Evolutionary conservation across 2,888 invertebrate species (phyloP), one percentile per base, ranked within the genome.

Genomic region (Leucozona laternaria): DNA sequence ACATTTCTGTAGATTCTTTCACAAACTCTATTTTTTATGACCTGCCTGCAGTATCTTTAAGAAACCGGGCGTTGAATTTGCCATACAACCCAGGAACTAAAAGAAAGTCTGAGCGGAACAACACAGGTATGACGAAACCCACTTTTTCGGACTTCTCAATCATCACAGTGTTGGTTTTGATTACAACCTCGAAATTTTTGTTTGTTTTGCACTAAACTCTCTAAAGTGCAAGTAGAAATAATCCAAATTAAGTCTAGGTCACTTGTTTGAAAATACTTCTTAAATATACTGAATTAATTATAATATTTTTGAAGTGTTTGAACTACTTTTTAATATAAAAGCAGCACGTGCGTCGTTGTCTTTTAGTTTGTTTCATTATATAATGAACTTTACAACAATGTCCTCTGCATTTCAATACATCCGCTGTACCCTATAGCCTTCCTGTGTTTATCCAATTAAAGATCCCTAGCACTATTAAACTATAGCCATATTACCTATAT

Each of bases 31-130:
- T 45, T 62, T 62, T 62, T 22, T 45, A 62, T n/a, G 45, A n/a
- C n/a, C n/a, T n/a, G 62, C 28, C 43, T 43, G 28, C 45, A 62
- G 45, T 62, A 62, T 62, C 62, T 43, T 45, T 43, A 45, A 28
- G 43, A 64, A 17, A 11, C 48, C 17, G 31, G 20, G n/a, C 31
- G 31, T 17, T 17, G 45, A 45, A 20, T 48, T 48, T 64, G 50
- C 48, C 64, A 31, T 31, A 64, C 31, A 64, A 64, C 11, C 10
- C 25, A 25, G 13, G 25, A 50, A 50, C 25, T 45, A 0, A 13
- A 50, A 25, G 4, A 50, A 50, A 50, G 22, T 50, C 11, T 22
- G 5, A 50, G 22, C 4, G 50, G 50, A 50, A 50, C 5, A 50
- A 25, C 28, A 5, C 2, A 28, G 28, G 28, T n/a, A n/a, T n/a